A percentile compares a stretch with the other conserved stretches of the same genome.
These are phyloP conservation scores for Apostichopus californicus DNA, from an alignment of 35 echinoderm and acorn worm species.

Conservation along the genomic window DNA sequence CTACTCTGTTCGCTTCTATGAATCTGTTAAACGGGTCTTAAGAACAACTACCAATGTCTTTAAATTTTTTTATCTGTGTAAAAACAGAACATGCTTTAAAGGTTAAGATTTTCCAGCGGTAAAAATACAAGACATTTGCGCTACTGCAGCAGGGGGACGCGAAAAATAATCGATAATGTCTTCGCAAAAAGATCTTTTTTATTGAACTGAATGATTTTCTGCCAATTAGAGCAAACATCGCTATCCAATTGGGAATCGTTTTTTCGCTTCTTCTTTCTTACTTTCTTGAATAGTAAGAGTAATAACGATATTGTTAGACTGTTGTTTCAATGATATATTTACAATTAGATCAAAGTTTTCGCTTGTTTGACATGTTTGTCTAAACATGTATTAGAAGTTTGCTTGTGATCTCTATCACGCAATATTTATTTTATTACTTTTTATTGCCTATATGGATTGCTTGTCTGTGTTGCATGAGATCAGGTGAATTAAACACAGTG, in stretches of 20 bases:
- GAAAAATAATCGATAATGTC: conserved; percentile 14
- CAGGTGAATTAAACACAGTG: no score
- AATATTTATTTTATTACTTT: background rate
- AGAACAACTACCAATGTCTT: background rate
- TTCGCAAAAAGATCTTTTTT: conserved; percentile 27
- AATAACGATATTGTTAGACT: background rate
- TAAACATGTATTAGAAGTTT: background rate
- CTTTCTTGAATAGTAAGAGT: background rate
- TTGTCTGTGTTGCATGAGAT: no score
- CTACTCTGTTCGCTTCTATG: background rate
- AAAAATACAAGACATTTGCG: conserved; percentile 13
- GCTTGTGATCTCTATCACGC: background rate
- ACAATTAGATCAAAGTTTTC: background rate
- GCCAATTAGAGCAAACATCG: conserved; percentile 26
- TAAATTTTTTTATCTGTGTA: background rate
- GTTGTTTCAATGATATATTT: background rate
- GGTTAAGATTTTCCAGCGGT: background rate
- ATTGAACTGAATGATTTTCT: conserved; percentile 44
- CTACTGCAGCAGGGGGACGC: background rate
- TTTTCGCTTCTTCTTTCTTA: background rate
- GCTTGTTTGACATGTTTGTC: background rate
- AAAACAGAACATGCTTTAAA: background rate
- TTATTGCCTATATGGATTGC: background rate
- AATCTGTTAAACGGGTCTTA: background rate
- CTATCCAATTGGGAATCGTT: background rate